phyloP scores from a whole-genome alignment of 2,797 vertebrate species.

The Kryptolebias ocellatus region DNA sequence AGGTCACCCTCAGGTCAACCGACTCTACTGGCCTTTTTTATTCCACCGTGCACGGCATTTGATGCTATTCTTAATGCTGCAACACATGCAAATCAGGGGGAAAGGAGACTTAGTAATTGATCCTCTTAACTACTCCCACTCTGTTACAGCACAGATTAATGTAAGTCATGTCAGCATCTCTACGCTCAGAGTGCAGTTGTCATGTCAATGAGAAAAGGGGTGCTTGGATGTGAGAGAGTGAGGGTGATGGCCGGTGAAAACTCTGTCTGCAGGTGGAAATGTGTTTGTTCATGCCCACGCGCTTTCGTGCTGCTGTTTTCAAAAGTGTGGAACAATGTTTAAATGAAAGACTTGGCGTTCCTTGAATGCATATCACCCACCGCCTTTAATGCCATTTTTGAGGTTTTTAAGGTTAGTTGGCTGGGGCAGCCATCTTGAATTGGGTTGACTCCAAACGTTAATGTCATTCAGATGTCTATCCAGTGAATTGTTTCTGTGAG shows the following conservation, averaged over 20 bases:
- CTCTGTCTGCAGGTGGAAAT: slow-evolving; percentile 27
- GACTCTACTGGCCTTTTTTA: slow-evolving; percentile 29
- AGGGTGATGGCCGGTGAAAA: slow-evolving; percentile 46
- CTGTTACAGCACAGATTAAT: slow-evolving; percentile 76
- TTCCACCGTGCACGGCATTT: slow-evolving; percentile 31
- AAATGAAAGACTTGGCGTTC: neutral
- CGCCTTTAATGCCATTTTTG: no score
- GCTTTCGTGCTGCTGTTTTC: slow-evolving; percentile 27
- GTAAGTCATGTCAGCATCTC: slow-evolving; percentile 60
- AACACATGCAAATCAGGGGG: slow-evolving; percentile 51
- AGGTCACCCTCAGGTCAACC: slow-evolving; percentile 36
- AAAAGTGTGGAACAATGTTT: neutral
- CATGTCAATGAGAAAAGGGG: slow-evolving; percentile 13
- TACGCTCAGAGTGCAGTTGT: slow-evolving; percentile 33
- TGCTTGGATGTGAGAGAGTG: slow-evolving; percentile 28
- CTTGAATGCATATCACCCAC: no score
- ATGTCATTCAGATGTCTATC: no score
- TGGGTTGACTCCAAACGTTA: no score
- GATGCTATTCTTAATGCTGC: slow-evolving; percentile 46
- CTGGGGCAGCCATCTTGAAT: no score
- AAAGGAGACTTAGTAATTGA: slow-evolving; percentile 68
- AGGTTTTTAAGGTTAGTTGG: no score
- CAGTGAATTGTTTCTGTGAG: no score
- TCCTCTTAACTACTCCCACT: slow-evolving; percentile 74
- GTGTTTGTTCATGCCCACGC: slow-evolving; percentile 7